phyloP scores from a whole-genome alignment of 2,113 vertebrate genomes.

The Polypterus senegalus region DNA sequence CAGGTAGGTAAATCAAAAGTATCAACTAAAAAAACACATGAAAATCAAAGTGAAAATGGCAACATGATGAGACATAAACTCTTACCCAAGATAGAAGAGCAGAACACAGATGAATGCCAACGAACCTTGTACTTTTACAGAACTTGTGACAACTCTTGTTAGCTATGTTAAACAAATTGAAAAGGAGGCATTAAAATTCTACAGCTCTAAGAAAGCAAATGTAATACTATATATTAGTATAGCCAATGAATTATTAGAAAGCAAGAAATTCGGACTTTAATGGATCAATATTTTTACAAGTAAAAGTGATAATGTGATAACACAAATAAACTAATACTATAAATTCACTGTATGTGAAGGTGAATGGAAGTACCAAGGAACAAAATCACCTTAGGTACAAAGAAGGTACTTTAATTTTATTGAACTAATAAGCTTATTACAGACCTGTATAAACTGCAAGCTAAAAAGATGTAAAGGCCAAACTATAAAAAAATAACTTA shows the following conservation, averaged over 20 bases:
- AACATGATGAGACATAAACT: not conserved
- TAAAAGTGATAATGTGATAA: too few species aligned
- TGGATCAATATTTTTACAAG: too few species aligned
- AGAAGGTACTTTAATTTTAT: too few species aligned
- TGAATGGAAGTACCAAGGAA: too few species aligned
- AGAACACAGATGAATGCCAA: slow-evolving; percentile 73
- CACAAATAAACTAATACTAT: too few species aligned
- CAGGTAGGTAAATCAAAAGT: not conserved
- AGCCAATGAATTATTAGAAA: too few species aligned
- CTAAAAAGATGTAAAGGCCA: not conserved
- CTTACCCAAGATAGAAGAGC: slow-evolving; percentile 95
- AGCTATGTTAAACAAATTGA: slow-evolving; percentile 53
- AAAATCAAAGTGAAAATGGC: not conserved
- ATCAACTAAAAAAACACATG: not conserved
- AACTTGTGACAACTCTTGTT: slow-evolving; percentile 86
- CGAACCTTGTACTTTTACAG: slow-evolving; percentile 84
- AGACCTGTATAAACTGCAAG: not conserved
- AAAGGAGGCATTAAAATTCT: slow-evolving; percentile 5
- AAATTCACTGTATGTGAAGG: too few species aligned
- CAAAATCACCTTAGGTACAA: too few species aligned
- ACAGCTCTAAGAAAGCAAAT: too few species aligned
- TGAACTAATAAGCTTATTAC: too few species aligned
- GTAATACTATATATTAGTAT: too few species aligned
- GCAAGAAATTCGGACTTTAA: too few species aligned
- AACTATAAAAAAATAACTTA: slow-evolving; percentile 42